These are phyloP conservation scores for Osmerus mordax DNA, from an alignment of 2,113 vertebrate genomes.

Conservation along the genomic window DNA sequence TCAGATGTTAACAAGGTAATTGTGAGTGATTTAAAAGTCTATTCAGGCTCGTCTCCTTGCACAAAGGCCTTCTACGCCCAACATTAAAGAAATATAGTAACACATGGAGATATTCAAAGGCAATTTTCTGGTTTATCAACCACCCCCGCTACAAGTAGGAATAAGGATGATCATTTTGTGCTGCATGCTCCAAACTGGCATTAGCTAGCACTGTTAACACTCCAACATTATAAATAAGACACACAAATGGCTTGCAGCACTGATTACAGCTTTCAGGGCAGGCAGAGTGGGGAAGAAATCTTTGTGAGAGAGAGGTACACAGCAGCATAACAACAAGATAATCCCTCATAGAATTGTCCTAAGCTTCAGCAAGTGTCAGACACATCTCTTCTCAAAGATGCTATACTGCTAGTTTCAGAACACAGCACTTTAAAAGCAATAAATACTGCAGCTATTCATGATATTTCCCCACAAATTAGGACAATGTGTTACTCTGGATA, in stretches of 20 bases:
- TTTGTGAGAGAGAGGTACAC: background rate
- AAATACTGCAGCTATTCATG: background rate
- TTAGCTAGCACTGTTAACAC: conserved; percentile 36
- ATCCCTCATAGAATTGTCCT: conserved; percentile 14
- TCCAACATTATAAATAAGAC: conserved; percentile 24
- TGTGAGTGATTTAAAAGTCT: conserved; percentile 35
- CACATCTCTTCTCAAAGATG: background rate
- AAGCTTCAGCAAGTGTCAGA: conserved; percentile 11
- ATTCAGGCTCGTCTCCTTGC: conserved; percentile 26
- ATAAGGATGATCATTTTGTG: conserved; percentile 32
- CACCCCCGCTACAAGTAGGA: conserved; percentile 16
- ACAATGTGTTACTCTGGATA: too few species aligned
- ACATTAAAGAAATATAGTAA: conserved; percentile 16
- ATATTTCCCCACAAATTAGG: background rate
- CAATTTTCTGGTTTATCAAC: conserved; percentile 45
- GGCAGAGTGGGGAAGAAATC: conserved; percentile 9
- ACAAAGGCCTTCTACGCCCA: conserved; percentile 14
- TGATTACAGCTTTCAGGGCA: conserved; percentile 30
- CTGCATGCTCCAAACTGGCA: conserved; percentile 36
- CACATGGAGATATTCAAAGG: conserved; percentile 23
- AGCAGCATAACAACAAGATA: conserved; percentile 10
- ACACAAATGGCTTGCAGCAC: conserved; percentile 19
- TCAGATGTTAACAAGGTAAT: conserved; percentile 38
- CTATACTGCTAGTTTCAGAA: background rate
- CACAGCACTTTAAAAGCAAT: background rate